Base-by-base conservation (phyloP, 1,140 invertebrate species). In the Diprion similis region DNA sequence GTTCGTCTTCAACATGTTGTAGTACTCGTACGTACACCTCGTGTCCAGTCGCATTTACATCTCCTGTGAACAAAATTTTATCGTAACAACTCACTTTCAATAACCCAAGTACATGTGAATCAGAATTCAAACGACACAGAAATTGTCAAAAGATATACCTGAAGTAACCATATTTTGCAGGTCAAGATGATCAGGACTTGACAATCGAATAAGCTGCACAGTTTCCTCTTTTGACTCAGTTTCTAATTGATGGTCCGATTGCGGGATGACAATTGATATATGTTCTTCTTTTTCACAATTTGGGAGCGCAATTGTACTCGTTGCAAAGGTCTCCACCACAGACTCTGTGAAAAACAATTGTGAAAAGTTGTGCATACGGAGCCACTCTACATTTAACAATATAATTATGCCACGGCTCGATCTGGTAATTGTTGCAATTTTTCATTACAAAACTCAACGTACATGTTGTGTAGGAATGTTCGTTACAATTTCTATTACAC, bases 1-100 rank as follows among this genome's bases (percentile, higher is more conserved):
- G 73, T 10, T 73, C 74, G 45, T 71, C 73, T 67, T 76, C 75
- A 47, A 76, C 59, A 24, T 77, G 76, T 69, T 78, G 79, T 19
- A 80, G 68, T 48, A 80, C 75, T 70, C 77, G 73, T 68, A 80
- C 71, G 46, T 76, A 79, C 70, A 80, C 70, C 17, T 11, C 51
- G n/a, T 59, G 51, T 59, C 51, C 51, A 17, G 11, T 59, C 51
- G 9, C 9, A 10, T 13, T 17, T 59, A 17, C 51, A 59, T 59
- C 51, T 13, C 51, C 51, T 59, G 51, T 6, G 51, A 17, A 59
- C 6, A 17, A 15, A 59, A 59, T 59, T 59, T 15, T 37, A 13
- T 59, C 3, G 9, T 59, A 13, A 59, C 51, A 59, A 59, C 51
- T 59, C 51, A 15, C 51, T 59, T 8, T 6, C 9, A 59, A 15